Base-by-base conservation (phyloP, 2,888 invertebrate genomes). In the Latrodectus hesperus region DNA sequence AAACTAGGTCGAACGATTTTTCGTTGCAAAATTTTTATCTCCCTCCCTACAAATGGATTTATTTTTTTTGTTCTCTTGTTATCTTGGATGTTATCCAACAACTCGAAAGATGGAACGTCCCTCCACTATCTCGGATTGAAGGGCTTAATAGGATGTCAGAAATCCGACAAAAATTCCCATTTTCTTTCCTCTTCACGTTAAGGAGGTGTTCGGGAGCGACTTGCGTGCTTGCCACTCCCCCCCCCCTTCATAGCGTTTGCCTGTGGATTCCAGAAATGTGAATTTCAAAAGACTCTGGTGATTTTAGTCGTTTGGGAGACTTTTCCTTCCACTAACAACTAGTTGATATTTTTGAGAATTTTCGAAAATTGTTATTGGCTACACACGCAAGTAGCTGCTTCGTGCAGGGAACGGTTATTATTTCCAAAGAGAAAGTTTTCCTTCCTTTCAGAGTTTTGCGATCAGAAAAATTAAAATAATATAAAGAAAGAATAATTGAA, bases 1-100 rank as follows among this genome's bases (percentile, higher is more conserved):
- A 52, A 84, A 77, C 65, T 84, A 77, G 84, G 85, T 80, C 85
- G 79, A 84, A 80, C 64, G 68, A 85, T 85, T 79, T 60, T 38
- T 79, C 75, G 64, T 74, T 77, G 75, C 79, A 85, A 74, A 85
- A 78, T 85, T 85, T 79, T 85, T 68, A 70, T 70, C 51, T 38
- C 52, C 16, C 9, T n/a, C n/a, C 12, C 26, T 16, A n/a, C 8
- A 68, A 68, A 68, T 22, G 67, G n/a, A 68, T 22, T 22, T 67
- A 38, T 77, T 82, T 73, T 80, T 74, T 74, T 74, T 17, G 17
- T 22, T 82, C 67, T 74, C 38, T 70, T 82, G 82, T 75, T 51
- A 75, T 75, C 82, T 81, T 81, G 81, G 81, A 64, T 26, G 51
- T 17, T 64, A 53, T 81, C 81, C 81, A 81, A 65, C 22, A 64